phyloP scores from a whole-genome alignment of 2,113 vertebrate genomes.

The Boleophthalmus pectinirostris region DNA sequence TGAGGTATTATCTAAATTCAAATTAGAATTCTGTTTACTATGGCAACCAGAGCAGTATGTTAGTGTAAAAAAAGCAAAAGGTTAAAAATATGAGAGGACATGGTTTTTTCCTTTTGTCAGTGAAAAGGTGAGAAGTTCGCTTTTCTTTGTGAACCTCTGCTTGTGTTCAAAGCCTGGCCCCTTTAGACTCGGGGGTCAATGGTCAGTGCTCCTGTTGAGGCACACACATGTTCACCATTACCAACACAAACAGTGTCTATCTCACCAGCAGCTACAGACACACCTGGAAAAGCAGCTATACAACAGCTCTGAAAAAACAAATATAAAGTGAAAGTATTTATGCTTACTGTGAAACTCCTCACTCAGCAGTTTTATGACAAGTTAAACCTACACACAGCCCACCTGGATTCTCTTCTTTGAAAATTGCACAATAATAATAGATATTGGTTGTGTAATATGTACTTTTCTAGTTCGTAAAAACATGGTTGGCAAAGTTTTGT shows the following conservation, averaged over 20 bases:
- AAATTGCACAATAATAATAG: not conserved
- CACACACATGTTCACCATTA: slow-evolving; percentile 29
- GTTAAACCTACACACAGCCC: not conserved
- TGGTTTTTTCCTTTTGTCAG: not conserved
- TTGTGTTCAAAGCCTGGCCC: slow-evolving; percentile 12
- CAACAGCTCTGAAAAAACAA: not conserved
- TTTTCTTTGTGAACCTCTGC: slow-evolving; percentile 13
- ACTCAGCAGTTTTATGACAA: not conserved
- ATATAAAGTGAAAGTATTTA: not conserved
- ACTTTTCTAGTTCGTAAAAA: not conserved
- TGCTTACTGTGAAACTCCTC: no score
- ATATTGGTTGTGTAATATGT: not conserved
- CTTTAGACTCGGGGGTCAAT: slow-evolving; percentile 4
- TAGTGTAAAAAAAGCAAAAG: not conserved
- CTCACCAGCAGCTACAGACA: not conserved
- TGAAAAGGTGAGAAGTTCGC: not conserved
- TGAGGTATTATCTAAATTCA: not conserved
- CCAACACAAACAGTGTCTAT: not conserved
- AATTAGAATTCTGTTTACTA: not conserved
- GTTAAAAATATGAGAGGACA: not conserved
- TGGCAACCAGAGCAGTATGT: not conserved
- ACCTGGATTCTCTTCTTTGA: not conserved
- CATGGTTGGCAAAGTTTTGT: no score
- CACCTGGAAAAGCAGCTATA: not conserved
- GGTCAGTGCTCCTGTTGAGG: not conserved